Evolutionary conservation across 2,888 invertebrate species (phyloP), one percentile per base, ranked within the genome.

Genomic region (Ypsolopha scabrella): DNA sequence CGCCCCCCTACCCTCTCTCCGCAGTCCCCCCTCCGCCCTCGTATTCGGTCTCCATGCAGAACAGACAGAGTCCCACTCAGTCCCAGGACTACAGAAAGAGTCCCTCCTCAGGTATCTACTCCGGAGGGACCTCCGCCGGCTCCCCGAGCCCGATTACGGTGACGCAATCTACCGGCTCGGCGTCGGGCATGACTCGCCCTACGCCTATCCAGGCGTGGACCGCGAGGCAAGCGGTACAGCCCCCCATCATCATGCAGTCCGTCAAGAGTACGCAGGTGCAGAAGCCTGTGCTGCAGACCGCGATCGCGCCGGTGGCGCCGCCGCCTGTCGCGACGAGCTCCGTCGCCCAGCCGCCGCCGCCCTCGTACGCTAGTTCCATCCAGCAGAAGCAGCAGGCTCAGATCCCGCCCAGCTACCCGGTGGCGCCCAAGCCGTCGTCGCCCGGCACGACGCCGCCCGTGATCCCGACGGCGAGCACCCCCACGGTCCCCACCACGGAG

Each of bases 261-360:
- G 98, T 98, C 13, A 96, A 96, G 75, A 96, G 96, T 82, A 96
- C 96, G 13, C 96, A 97, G 77, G 97, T 96, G 41, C 96, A 96
- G 70, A 98, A 97, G 73, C 98, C 98, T 0, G 92, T 97, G 35
- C 85, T 97, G 57, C 98, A 98, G 80, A 98, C 97, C 11, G 98
- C 98, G 8, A 95, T 96, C 48, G 97, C 95, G n/a, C 97, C 97
- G 1, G 92, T 93, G 34, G 91, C 94, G 10, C 94, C 94, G 2
- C 86, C 87, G 44, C 76, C 89, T 53, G 86, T 77, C 37, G 79
- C 81, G 37, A 81, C 78, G 7, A 77, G 88, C 34, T 82, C 89
- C n/a, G 70, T 68, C 14, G 75, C 72, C 38, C 88, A 87, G 57
- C 90, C 91, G 9, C 94, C 94, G 48, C 94, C 95, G 41, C 95